Percentiles rank a stretch among this genome's conserved stretches.
Conservation (phyloP, 2,888 invertebrate species). For the Phortica magna region DNA sequence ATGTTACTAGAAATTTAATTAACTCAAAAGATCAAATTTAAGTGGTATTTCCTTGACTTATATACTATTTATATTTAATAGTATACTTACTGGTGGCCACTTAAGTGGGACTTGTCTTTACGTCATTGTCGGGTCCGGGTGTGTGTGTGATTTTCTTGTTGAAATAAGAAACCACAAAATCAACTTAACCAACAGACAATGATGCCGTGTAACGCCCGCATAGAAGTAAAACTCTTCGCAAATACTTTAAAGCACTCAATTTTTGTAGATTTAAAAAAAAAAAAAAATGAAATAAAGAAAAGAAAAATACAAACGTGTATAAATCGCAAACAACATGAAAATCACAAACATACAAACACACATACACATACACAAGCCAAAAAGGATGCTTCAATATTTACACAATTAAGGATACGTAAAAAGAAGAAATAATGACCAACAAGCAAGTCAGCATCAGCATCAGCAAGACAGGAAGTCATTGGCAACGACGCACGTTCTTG, state of each 20-base stretch:
- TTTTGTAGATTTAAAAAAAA: not conserved
- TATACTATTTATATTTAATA: too few species aligned
- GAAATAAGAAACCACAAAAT: conserved; percentile 22
- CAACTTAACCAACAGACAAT: conserved; percentile 20
- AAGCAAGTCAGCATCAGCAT: conserved; percentile 49
- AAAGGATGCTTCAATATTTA: conserved; percentile 57
- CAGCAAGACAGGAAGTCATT: conserved; percentile 37
- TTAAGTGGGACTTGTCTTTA: not conserved
- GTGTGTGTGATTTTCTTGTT: not conserved
- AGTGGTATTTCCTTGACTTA: too few species aligned
- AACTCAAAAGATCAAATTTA: too few species aligned
- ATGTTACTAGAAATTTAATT: too few species aligned
- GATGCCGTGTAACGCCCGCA: conserved; percentile 3
- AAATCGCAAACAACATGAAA: conserved; percentile 44
- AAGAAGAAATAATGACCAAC: conserved; percentile 17
- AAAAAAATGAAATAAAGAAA: conserved; percentile 12
- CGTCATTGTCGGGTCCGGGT: not conserved
- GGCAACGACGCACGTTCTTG: conserved; percentile 10
- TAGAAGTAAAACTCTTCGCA: conserved; percentile 6
- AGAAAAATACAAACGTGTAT: conserved; percentile 7
- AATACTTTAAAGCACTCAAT: conserved; percentile 18
- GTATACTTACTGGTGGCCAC: not conserved
- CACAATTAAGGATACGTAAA: conserved; percentile 58
- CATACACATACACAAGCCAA: conserved; percentile 27
- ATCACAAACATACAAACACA: conserved; percentile 40